Base-by-base conservation (phyloP, 2,888 invertebrate species). In the Ectropis crepuscularia region DNA sequence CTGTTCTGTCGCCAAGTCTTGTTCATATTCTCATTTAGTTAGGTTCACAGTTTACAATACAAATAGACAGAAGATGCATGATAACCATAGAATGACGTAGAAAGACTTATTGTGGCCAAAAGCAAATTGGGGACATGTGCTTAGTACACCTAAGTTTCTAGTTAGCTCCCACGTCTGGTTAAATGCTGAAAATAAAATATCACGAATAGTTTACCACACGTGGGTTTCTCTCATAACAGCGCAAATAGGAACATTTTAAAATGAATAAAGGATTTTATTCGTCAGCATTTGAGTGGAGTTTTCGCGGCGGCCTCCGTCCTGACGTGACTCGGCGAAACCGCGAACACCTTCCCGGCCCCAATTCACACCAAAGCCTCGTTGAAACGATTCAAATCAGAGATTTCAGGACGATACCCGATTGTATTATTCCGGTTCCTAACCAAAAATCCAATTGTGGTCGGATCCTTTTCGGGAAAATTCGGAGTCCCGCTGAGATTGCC, bases 341-440 rank as follows among this genome's bases (percentile, higher is more conserved):
- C 77, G 80, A 84, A 82, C 87, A 86, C 87, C 86, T 87, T 82
- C 80, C 79, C 83, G 71, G 76, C 78, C 83, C 85, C 87, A 85
- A 88, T 88, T 85, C 90, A 85, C 86, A 82, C 83, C 81, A 87
- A 89, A 89, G 87, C 90, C 85, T 82, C 81, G 83, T 80, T 85
- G 86, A 87, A 87, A 86, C 84, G 91, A 92, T 92, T 92, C 90
- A 90, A 92, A 91, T 90, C 91, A 85, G 88, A 91, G 92, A 91
- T 92, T 90, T 90, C 88, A 88, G 87, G 86, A 89, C 87, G 87
- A 90, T 90, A 90, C 87, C 90, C 90, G 87, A 82, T 90, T 90
- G 88, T 91, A 91, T 92, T 92, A 92, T 92, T 92, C 92, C 92
- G 89, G 89, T 89, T 90, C 82, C 86, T 87, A 89, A 90, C 89